A percentile compares a stretch with the other conserved stretches of the same genome.
Evolutionary conservation across 2,888 invertebrate genomes (phyloP).

Genomic region (Nomada goodeniana): DNA sequence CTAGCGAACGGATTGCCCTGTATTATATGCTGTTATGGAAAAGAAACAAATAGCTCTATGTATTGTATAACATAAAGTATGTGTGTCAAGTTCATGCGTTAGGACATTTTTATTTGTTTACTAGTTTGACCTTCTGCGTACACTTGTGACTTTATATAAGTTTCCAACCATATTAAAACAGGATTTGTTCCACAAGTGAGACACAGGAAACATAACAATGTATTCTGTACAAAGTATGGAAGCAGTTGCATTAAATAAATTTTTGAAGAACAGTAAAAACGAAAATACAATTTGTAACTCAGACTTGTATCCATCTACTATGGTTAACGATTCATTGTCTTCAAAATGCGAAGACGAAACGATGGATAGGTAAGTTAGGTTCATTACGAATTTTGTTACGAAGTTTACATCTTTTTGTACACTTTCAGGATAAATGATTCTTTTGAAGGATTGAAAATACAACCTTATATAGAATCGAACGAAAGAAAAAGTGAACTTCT

Average conservation of each 20-base stretch:
- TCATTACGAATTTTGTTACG: background rate
- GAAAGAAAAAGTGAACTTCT: background rate
- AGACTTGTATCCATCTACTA: background rate
- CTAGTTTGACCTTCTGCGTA: background rate
- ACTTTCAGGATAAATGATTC: conserved; percentile 25
- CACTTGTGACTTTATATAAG: background rate
- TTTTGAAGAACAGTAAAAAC: background rate
- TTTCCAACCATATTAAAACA: background rate
- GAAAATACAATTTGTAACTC: background rate
- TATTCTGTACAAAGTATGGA: background rate
- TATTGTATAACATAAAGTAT: background rate
- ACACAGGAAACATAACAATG: background rate
- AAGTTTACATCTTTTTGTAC: background rate
- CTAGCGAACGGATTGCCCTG: too few species aligned
- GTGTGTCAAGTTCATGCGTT: background rate
- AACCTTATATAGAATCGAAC: background rate
- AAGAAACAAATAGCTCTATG: background rate
- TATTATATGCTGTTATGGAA: background rate
- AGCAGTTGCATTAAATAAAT: background rate
- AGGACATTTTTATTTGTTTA: conserved; percentile 21
- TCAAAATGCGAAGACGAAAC: background rate
- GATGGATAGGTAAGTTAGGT: conserved; percentile 35
- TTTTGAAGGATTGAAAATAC: conserved; percentile 33
- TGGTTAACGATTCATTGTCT: background rate
- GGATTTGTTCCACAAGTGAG: background rate